Base-by-base conservation (phyloP, 2,888 invertebrate genomes). In the Chydorus sphaericus region DNA sequence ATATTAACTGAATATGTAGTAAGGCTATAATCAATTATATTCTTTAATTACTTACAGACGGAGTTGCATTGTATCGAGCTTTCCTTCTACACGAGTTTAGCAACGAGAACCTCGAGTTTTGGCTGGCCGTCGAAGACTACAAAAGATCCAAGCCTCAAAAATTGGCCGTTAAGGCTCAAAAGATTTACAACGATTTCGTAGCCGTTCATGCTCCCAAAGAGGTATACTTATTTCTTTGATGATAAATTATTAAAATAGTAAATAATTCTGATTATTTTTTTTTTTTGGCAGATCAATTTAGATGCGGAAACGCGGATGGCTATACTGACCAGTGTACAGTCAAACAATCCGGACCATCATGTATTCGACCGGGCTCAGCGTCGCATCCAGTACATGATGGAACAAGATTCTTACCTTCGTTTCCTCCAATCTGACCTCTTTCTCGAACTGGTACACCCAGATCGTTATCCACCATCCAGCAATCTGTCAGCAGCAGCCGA, bases 91-190 rank as follows among this genome's bases (percentile, higher is more conserved):
- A 73, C 2, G 77, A 77, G 63, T 76, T 73, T 63, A 74, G 74
- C 61, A 75, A 77, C 60, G 77, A 77, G 62, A 77, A 77, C 62
- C 67, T 77, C 26, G 77, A 77, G 60, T 77, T 77, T 63, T 76
- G 75, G 75, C 64, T 75, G 18, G 74, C 75, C 4, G 74, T 75
- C 62, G 75, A 77, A 64, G 73, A 75, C 54, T 77, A 70, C 65
- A 71, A 69, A 61, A 66, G 71, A 67, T 63, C 63, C 63, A 61
- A 67, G 31, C 64, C 64, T 8, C 65, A 64, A 57, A 71, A 70
- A 61, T 62, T 63, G 60, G 59, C 63, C n/a, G 58, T 66, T 2
- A 68, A 70, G 60, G 75, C 75, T 6, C 68, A 70, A 57, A 70
- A 71, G 62, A 75, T 77, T 50, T 75, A 71, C 64, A 68, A 68